phyloP scores from a whole-genome alignment of 2,888 invertebrate genomes.

The Drosophila borealis region DNA sequence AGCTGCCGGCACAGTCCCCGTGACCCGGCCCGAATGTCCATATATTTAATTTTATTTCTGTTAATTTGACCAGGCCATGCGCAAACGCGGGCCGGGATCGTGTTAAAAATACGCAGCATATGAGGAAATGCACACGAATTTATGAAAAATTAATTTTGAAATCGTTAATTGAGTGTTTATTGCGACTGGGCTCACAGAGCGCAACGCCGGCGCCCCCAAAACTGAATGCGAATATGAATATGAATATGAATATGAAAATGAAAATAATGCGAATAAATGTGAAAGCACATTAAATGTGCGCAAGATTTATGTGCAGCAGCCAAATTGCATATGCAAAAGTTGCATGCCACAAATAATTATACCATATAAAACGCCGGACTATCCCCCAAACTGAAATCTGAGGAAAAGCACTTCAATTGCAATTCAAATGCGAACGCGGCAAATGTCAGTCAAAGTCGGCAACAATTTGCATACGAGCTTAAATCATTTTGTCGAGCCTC shows the following conservation, averaged over 20 bases:
- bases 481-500: slow-evolving; percentile 79
- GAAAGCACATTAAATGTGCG: slow-evolving; percentile 61
- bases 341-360: slow-evolving; percentile 36
- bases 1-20: slow-evolving; percentile 4
- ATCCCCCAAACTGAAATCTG: slow-evolving; percentile 11
- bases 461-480: slow-evolving; percentile 81
- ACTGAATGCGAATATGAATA: slow-evolving; percentile 31
- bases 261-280: slow-evolving; percentile 57
- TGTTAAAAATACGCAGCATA: slow-evolving; percentile 61
- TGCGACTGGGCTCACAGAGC: slow-evolving; percentile 69
- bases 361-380: slow-evolving; percentile 16
- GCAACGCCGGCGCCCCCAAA: slow-evolving; percentile 50
- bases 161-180: slow-evolving; percentile 84
- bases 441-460: slow-evolving; percentile 80
- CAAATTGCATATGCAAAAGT: slow-evolving; percentile 53
- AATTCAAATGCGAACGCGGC: slow-evolving; percentile 61
- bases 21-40: slow-evolving; percentile 41
- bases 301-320: slow-evolving; percentile 64
- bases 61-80: slow-evolving; percentile 61
- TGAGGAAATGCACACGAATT: slow-evolving; percentile 73
- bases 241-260: slow-evolving; percentile 57
- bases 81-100: slow-evolving; percentile 36
- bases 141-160: slow-evolving; percentile 83
- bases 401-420: slow-evolving; percentile 46
- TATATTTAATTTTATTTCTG: slow-evolving; percentile 74